Percentiles rank a stretch among this genome's conserved stretches.
Evolutionary conservation across 2,888 invertebrate genomes (phyloP).

Genomic region (Lithophane socia): DNA sequence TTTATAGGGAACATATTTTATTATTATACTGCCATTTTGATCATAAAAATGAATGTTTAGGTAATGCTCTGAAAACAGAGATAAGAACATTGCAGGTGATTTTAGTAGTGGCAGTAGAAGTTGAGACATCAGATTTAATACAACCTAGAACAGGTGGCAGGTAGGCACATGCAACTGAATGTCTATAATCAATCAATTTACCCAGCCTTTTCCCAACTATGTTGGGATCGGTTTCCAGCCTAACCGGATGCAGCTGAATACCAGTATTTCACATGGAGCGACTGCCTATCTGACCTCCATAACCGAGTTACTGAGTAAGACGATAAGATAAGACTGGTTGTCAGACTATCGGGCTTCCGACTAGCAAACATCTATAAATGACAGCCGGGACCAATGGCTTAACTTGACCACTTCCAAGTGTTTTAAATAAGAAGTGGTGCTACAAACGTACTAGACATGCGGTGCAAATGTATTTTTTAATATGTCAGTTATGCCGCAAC

Average conservation of each 20-base stretch:
- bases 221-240: background rate
- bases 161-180: background rate
- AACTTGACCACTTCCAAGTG: background rate
- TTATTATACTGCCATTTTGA: conserved; percentile 30
- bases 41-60: conserved; percentile 48
- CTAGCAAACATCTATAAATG: too few relatives aligned
- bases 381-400: too few relatives aligned
- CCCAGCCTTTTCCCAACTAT: background rate
- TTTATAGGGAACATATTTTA: conserved; percentile 29
- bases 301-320: too few relatives aligned
- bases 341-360: too few relatives aligned
- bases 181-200: background rate
- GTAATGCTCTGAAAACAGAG: conserved; percentile 45
- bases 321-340: too few relatives aligned
- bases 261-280: too few relatives aligned
- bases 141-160: background rate
- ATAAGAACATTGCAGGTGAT: conserved; percentile 32
- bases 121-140: conserved; percentile 20
- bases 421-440: background rate
- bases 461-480: background rate
- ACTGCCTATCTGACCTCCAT: too few relatives aligned
- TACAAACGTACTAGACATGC: background rate
- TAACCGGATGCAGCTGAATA: background rate
- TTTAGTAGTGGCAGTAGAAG: background rate
- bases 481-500: background rate